Base-by-base conservation (phyloP, 2,888 invertebrate genomes). In the Branchinecta sandiegonensis region DNA sequence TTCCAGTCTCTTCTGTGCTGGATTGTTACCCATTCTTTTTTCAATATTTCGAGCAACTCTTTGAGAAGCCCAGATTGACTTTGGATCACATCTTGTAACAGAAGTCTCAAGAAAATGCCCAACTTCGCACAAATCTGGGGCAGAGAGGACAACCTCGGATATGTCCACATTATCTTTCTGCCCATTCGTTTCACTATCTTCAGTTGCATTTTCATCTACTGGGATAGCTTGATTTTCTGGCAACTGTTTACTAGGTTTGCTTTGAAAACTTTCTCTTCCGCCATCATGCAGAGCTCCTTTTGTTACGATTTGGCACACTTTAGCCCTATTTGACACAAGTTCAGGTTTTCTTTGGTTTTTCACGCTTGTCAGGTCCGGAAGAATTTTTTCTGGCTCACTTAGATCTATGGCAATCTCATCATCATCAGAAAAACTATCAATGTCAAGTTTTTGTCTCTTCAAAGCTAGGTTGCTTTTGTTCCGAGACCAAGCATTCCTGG, bases 401-500 rank as follows among this genome's bases (percentile, higher is more conserved):
- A 56, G 17, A 9, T 56, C 56, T 14, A 56, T 56, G n/a, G n/a
- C 56, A 56, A 56, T 56, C 17, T 56, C 56, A 14, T 56, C 56
- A 14, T n/a, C n/a, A 14, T n/a, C 17, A 56, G 56, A 56, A n/a
- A 8, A n/a, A 14, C 17, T 17, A 14, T 56, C 56, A 56, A 56
- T 14, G 9, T 56, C 56, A 37, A 37, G 37, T 5, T 37, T 37
- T 6, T 37, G 37, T 17, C 56, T 56, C 17, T 56, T 56, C 17
- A 56, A 56, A 56, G 56, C 56, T 8, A 56, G 56, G 56, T 17
- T 14, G 17, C 56, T 56, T 56, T 56, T 56, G 17, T 56, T 56
- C 8, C 56, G 56, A 56, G 56, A 56, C 56, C 56, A 56, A 56
- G 56, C 56, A 17, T 56, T 56, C 17, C 56, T n/a, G 17, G 56